Evolutionary conservation across 2,888 invertebrate species (phyloP).

Genomic region (Apamea crenata): DNA sequence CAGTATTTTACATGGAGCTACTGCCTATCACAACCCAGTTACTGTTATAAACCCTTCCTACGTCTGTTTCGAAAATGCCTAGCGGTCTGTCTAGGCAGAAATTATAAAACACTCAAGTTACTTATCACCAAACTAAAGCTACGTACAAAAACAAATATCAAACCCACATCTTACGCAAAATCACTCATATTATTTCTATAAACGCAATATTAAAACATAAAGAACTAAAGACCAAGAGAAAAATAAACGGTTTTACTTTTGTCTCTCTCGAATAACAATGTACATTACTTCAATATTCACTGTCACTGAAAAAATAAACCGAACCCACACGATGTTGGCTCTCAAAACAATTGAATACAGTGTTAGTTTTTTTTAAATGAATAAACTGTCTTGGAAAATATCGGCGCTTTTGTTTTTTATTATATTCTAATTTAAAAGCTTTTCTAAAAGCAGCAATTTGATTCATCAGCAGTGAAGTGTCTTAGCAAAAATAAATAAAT

Average conservation of each 20-base stretch:
- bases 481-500: no score
- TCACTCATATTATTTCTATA: constrained; percentile 42
- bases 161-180: constrained; percentile 8
- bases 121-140: background rate
- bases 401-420: constrained; percentile 11
- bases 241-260: constrained; percentile 29
- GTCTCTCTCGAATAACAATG: constrained; percentile 42
- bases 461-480: background rate
- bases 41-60: no score
- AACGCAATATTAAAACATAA: constrained; percentile 29
- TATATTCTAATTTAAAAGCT: constrained; percentile 1
- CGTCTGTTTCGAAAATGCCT: no score
- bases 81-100: background rate
- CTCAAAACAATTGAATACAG: constrained; percentile 46
- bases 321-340: constrained; percentile 37
- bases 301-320: constrained; percentile 62
- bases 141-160: constrained; percentile 20
- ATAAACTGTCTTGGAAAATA: constrained; percentile 32
- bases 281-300: constrained; percentile 57
- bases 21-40: no score
- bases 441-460: background rate
- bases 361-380: constrained; percentile 42
- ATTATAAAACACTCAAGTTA: background rate
- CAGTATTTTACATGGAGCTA: no score
- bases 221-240: constrained; percentile 24